Base-by-base conservation (phyloP, 1,140 invertebrate genomes). In the Harpegnathos saltator region DNA sequence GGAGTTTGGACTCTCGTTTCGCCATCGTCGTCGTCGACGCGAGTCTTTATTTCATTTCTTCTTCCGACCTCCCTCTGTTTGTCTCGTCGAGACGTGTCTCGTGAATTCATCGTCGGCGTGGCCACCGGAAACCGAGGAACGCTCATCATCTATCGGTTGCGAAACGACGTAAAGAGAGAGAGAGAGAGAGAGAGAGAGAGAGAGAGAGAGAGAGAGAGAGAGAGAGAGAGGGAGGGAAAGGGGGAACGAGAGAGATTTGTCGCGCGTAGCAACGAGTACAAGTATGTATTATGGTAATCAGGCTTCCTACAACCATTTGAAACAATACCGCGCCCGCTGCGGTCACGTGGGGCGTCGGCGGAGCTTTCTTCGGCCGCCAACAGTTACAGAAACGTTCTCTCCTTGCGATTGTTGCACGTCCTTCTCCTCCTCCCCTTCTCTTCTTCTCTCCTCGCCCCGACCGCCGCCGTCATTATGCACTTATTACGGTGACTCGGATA, bases 401-500 rank as follows among this genome's bases (percentile, higher is more conserved):
- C 29, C 62, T 66, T 77, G 33, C 22, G 22, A 44, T 69, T 19
- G 17, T n/a, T 56, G 9, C 24, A 58, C 54, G 52, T 71, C 65
- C 44, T n/a, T n/a, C n/a, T n/a, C n/a, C n/a, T n/a, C n/a, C n/a
- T n/a, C n/a, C n/a, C n/a, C n/a, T n/a, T n/a, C n/a, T n/a, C n/a
- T n/a, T n/a, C n/a, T n/a, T n/a, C 65, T 71, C 33, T 71, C 65
- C 58, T 65, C 58, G 1, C 29, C 29, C 29, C 29, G 29, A 33
- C 29, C 1, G 1, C 5, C 38, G 22, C 59, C 44, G 66, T 87
- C 81, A 78, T 87, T 87, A 83, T 54, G 72, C 85, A 87, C 50
- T 87, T 87, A 86, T 86, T 71, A 44, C n/a, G 81, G 78, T 83
- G 71, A 61, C 63, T 33, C 50, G 44, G 56, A 86, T 87, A 86